Conservation (phyloP, 92 coral and sea anemone species). For the Phenganax subtilis region DNA sequence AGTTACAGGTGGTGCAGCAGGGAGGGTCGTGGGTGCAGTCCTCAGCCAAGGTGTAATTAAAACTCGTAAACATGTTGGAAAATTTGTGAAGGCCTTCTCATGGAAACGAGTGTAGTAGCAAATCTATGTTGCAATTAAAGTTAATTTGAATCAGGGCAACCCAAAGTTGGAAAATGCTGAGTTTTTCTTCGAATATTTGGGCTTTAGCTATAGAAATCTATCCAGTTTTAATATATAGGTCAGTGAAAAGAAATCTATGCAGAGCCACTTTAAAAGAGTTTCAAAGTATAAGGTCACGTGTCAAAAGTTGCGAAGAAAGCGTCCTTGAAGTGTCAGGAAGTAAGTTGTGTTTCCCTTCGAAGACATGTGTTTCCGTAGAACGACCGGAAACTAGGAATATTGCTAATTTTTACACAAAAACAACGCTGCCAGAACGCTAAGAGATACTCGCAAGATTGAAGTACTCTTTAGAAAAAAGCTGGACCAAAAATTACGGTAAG, state of each 20-base stretch:
- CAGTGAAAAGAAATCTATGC: not conserved
- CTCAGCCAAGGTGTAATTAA: conserved; percentile 23
- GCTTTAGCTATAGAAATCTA: not conserved
- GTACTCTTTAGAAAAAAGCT: not conserved
- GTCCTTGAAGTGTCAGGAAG: conserved; percentile 33
- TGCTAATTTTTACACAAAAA: conserved; percentile 21
- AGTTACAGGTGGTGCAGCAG: conserved; percentile 25
- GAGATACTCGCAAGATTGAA: not conserved
- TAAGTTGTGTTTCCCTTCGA: conserved; percentile 30
- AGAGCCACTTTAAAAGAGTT: conserved; percentile 3
- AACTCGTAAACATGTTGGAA: conserved; percentile 30
- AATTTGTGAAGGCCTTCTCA: conserved; percentile 19
- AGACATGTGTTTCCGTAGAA: conserved; percentile 37
- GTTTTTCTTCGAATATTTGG: not conserved
- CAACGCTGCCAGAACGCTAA: not conserved
- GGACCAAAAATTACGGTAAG: not conserved
- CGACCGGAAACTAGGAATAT: conserved; percentile 37
- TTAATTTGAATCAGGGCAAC: no score
- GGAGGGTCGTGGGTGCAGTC: conserved; percentile 32
- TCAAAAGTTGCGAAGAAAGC: conserved; percentile 5
- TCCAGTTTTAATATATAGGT: not conserved
- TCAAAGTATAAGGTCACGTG: conserved; percentile 14
- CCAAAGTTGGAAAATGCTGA: not conserved
- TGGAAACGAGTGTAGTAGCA: conserved; percentile 15
- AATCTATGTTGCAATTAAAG: no score